Percentiles rank a stretch among this genome's conserved stretches.
Conservation (phyloP, 2,113 vertebrate species). For the Poeciliopsis retropinna region DNA sequence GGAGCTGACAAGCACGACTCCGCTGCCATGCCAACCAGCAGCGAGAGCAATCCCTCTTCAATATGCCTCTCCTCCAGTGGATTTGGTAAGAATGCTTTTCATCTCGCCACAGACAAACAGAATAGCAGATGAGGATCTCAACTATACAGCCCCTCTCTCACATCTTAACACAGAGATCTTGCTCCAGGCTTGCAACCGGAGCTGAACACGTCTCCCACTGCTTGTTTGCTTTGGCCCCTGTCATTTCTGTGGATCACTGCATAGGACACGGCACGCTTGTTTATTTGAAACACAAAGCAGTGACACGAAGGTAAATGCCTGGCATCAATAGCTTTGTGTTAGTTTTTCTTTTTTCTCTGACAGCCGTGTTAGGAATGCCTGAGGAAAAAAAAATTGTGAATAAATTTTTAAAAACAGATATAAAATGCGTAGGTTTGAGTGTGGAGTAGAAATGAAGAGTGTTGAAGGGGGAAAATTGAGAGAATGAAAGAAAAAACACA, state of each 20-base stretch:
- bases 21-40: constrained; percentile 70
- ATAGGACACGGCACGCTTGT: constrained; percentile 20
- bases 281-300: constrained; percentile 34
- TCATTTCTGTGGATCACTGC: constrained; percentile 31
- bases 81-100: constrained; percentile 71
- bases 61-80: constrained; percentile 64
- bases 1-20: constrained; percentile 61
- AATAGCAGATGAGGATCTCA: constrained; percentile 70
- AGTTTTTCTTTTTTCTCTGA: neutral
- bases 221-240: constrained; percentile 40
- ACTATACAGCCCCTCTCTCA: constrained; percentile 37
- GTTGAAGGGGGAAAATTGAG: neutral
- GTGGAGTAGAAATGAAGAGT: neutral
- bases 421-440: constrained; percentile 15
- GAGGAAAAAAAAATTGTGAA: constrained; percentile 14
- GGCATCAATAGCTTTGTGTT: neutral
- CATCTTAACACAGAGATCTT: constrained; percentile 36
- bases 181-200: constrained; percentile 43
- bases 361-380: constrained; percentile 10
- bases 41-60: constrained; percentile 54
- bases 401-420: constrained; percentile 37
- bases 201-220: constrained; percentile 25
- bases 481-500: constrained; percentile 17
- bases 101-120: constrained; percentile 67
- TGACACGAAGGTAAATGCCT: constrained; percentile 10